Evolutionary conservation across 1,140 invertebrate species (phyloP).

Genomic region (Sycophila sp.): DNA sequence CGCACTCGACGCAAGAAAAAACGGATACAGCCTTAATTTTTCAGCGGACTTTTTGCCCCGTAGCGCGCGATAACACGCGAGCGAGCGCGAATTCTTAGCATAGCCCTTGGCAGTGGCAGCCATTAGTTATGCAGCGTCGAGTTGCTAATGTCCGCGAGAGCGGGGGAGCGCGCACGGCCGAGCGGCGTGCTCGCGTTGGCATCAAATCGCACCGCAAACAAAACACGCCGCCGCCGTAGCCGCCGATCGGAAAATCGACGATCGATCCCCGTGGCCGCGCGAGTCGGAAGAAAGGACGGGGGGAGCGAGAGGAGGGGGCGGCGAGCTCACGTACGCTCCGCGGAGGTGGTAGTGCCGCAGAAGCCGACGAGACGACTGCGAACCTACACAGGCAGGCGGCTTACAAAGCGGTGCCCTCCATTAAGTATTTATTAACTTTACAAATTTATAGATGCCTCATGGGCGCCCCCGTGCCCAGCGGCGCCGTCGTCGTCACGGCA

Average conservation of each 20-base stretch:
- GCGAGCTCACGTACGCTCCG: not conserved
- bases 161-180: not conserved
- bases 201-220: constrained; percentile 6
- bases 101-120: not conserved
- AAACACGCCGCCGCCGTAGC: not conserved
- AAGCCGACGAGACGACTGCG: constrained; percentile 51
- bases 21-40: too few species aligned
- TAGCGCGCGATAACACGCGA: too few species aligned
- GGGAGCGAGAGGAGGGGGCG: constrained; percentile 24
- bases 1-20: too few species aligned
- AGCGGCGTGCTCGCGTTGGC: not conserved
- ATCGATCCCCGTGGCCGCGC: not conserved
- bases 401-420: constrained; percentile 66
- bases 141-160: constrained; percentile 1
- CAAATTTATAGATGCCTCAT: constrained; percentile 67
- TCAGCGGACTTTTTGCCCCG: too few species aligned
- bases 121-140: constrained; percentile 25
- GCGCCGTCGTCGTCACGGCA: constrained; percentile 40
- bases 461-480: constrained; percentile 54
- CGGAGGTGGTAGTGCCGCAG: not conserved
- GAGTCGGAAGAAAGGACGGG: constrained; percentile 30
- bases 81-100: too few species aligned
- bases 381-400: constrained; percentile 53
- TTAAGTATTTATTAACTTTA: constrained; percentile 69
- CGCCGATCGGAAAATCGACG: not conserved